Conservation (phyloP, 2,888 invertebrate species). For the Hoplodrina blanda region DNA sequence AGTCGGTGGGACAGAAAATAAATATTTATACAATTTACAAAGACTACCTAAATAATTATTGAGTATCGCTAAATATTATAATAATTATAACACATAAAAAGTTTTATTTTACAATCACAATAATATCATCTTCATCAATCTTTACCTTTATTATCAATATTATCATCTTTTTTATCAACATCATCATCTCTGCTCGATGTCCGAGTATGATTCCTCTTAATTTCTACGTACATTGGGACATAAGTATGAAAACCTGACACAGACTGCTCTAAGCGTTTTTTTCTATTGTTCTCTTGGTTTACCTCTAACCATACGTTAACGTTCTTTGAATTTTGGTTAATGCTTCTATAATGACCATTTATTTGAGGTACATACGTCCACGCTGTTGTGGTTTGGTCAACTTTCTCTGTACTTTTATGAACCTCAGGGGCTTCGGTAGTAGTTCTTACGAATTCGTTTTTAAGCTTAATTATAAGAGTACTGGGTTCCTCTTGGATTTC, state of each 20-base stretch:
- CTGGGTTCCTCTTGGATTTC: constrained; percentile 61
- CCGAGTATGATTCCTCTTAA: constrained; percentile 78
- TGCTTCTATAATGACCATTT: constrained; percentile 84
- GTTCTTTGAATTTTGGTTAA: constrained; percentile 73
- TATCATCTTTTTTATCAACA: constrained; percentile 8
- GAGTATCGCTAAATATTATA: constrained; percentile 29
- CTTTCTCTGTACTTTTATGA: constrained; percentile 47
- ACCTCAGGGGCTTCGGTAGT: constrained; percentile 45
- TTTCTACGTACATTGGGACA: constrained; percentile 82
- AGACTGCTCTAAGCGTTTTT: constrained; percentile 77
- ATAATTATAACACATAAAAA: constrained; percentile 13
- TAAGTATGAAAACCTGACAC: constrained; percentile 75
- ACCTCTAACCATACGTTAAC: constrained; percentile 68
- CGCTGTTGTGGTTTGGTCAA: constrained; percentile 64
- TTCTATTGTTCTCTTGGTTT: constrained; percentile 76
- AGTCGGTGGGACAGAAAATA: constrained; percentile 67
- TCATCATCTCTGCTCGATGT: constrained; percentile 42
- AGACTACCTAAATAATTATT: constrained; percentile 25
- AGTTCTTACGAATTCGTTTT: constrained; percentile 71
- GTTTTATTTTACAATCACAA: constrained; percentile 52
- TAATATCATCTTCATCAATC: constrained; percentile 25
- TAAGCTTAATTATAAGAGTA: constrained; percentile 75
- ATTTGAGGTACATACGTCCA: constrained; percentile 83
- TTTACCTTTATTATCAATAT: constrained; percentile 9
- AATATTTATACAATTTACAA: constrained; percentile 47